phyloP scores from a whole-genome alignment of 2,888 invertebrate genomes.

The Hermaeophaga mercurialis region DNA sequence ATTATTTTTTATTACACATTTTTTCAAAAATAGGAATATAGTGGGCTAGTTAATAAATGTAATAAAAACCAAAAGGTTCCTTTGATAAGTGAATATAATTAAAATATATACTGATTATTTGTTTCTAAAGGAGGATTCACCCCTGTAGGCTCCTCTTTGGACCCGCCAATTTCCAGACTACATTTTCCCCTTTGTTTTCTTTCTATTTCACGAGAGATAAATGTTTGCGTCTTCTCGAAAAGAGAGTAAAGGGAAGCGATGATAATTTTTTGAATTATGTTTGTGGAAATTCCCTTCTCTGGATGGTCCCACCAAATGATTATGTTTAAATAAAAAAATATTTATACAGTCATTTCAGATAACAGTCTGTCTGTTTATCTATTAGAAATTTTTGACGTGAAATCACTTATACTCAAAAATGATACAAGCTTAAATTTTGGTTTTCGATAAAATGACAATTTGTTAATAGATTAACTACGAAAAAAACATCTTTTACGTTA shows the following conservation, averaged over 20 bases:
- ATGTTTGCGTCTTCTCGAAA: constrained; percentile 48
- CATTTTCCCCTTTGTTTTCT: constrained; percentile 51
- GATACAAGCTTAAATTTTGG: too few species aligned
- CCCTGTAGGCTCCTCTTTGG: too few species aligned
- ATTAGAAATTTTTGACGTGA: neutral
- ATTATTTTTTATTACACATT: too few species aligned
- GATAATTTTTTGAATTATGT: constrained; percentile 48
- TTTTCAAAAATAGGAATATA: too few species aligned
- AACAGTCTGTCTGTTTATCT: neutral
- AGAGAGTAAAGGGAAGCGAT: constrained; percentile 43
- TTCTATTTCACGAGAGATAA: constrained; percentile 53
- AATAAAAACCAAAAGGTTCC: too few species aligned
- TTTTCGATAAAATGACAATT: too few species aligned
- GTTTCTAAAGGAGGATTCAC: too few species aligned
- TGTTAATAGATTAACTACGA: too few species aligned
- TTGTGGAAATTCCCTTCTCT: constrained; percentile 17
- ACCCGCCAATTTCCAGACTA: neutral
- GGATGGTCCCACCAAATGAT: constrained; percentile 15
- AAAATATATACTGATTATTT: too few species aligned
- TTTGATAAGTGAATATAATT: too few species aligned
- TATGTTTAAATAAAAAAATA: constrained; percentile 19
- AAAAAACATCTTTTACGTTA: too few species aligned
- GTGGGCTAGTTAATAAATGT: neutral
- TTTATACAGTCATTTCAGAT: constrained; percentile 10
- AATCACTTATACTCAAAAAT: too few species aligned